Base-by-base conservation (phyloP, 2,113 vertebrate genomes). In the Eira barbara region DNA sequence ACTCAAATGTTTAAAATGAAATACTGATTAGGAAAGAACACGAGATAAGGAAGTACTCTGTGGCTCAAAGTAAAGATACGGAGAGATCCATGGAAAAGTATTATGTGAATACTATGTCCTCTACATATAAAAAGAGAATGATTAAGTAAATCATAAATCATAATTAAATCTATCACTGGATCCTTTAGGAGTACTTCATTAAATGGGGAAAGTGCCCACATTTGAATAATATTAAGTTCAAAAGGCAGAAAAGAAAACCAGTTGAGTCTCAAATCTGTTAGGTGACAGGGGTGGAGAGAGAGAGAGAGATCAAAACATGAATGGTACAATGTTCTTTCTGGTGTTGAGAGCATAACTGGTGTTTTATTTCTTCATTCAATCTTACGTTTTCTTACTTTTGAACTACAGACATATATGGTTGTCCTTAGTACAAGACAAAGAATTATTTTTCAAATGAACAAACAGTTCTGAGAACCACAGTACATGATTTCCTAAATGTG, bases 331-430 rank as follows among this genome's bases (percentile, higher is more conserved):
- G 12, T 49, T 95, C 52, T 96, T 93, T 93, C 59, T 73, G 18
- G 17, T 89, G 10, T 65, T 89, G n/a, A 79, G 61, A 69, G 42
- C 49, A 10, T 76, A 88, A 67, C 21, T 67, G 25, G 1, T 14
- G 61, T 89, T 91, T 52, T 34, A 31, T 71, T 93, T 47, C 25
- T 96, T 91, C 76, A 81, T 82, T 78, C 47, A 91, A 52, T 91
- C 89, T 59, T 92, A 57, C 21, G 31, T 14, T 76, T 87, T 81
- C 36, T 42, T 47, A 15, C 13, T 93, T 92, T 95, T 91, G 85
- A 96, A 65, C 45, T 83, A 21, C 59, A 9, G n/a, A 55, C 12
- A 52, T 87, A 42, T 3, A 39, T 2, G 79, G 39, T 21, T 78
- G 69, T 81, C 11, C 45, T 89, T 15, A 34, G 4, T 42, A 39